Evolutionary conservation across 2,888 invertebrate genomes (phyloP).

Genomic region (Sisyra nigra): DNA sequence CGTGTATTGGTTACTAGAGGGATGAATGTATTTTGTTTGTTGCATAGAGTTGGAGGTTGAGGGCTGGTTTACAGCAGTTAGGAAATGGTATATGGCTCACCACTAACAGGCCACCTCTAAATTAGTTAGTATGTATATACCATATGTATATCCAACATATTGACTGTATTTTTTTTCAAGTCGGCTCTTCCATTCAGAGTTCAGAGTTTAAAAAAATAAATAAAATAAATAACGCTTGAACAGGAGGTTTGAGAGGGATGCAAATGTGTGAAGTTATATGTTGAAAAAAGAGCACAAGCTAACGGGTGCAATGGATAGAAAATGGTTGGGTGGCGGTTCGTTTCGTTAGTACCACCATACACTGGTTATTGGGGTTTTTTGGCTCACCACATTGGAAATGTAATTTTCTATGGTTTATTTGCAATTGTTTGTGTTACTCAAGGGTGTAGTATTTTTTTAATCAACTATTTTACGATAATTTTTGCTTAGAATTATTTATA

Average conservation of each 20-base stretch:
- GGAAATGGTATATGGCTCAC: constrained; percentile 5
- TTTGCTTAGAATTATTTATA: background rate
- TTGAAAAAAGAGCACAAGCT: too few relatives aligned
- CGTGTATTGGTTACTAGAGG: background rate
- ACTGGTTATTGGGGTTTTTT: constrained; percentile 7
- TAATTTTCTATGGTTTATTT: constrained; percentile 7
- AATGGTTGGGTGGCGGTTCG: too few relatives aligned
- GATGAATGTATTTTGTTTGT: too few relatives aligned
- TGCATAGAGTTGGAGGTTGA: too few relatives aligned
- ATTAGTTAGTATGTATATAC: constrained; percentile 3
- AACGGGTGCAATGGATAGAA: too few relatives aligned
- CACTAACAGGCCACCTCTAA: constrained; percentile 5
- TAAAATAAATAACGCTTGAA: too few relatives aligned
- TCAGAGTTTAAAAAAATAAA: too few relatives aligned
- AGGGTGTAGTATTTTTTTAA: background rate
- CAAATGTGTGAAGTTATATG: too few relatives aligned
- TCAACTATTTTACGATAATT: background rate
- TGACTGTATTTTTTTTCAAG: constrained; percentile 1
- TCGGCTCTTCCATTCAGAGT: background rate
- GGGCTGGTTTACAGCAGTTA: constrained; percentile 2
- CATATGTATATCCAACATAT: background rate
- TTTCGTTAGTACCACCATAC: constrained; percentile 1
- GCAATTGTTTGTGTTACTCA: too few relatives aligned
- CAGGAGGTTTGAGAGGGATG: too few relatives aligned
- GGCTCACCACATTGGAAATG: constrained; percentile 7